phyloP scores from a whole-genome alignment of 2,797 vertebrate genomes.

The Dipus sagitta region DNA sequence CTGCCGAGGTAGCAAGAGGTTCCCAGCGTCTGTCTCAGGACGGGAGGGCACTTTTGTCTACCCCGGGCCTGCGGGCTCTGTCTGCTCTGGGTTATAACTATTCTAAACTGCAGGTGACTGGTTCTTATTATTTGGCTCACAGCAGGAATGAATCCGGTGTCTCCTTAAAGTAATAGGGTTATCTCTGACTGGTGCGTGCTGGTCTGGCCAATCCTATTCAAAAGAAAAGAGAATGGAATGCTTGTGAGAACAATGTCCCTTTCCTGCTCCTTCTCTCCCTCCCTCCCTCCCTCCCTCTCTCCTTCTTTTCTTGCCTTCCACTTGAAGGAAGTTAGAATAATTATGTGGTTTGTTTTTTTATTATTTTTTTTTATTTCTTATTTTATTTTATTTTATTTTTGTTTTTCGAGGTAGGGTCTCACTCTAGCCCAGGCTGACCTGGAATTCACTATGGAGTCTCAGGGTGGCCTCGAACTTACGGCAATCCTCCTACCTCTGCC shows the following conservation, averaged over 20 bases:
- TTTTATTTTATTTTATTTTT: no score
- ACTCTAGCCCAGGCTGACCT: no score
- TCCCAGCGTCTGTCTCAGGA: not conserved
- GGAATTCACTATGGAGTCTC: no score
- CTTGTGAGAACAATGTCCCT: constrained; percentile 55
- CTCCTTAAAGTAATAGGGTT: constrained; percentile 81
- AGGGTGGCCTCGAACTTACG: no score
- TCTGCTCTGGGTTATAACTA: constrained; percentile 56
- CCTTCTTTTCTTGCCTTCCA: constrained; percentile 77
- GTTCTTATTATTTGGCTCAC: constrained; percentile 59
- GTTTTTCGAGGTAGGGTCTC: no score
- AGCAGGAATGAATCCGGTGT: constrained; percentile 64
- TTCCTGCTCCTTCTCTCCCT: no score
- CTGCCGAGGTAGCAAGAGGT: constrained; percentile 91
- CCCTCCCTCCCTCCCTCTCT: not conserved
- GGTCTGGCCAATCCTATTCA: constrained; percentile 53
- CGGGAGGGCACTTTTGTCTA: not conserved
- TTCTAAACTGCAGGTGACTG: constrained; percentile 71
- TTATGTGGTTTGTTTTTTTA: not conserved
- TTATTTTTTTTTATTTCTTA: no score
- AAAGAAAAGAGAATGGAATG: constrained; percentile 73
- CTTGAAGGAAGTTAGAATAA: constrained; percentile 79
- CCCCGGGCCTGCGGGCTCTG: not conserved
- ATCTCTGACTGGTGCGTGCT: constrained; percentile 78
- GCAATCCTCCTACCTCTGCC: no score